These are phyloP conservation scores for Rhysida immarginata DNA, from an alignment of 1,140 invertebrate genomes.

Conservation along the genomic window DNA sequence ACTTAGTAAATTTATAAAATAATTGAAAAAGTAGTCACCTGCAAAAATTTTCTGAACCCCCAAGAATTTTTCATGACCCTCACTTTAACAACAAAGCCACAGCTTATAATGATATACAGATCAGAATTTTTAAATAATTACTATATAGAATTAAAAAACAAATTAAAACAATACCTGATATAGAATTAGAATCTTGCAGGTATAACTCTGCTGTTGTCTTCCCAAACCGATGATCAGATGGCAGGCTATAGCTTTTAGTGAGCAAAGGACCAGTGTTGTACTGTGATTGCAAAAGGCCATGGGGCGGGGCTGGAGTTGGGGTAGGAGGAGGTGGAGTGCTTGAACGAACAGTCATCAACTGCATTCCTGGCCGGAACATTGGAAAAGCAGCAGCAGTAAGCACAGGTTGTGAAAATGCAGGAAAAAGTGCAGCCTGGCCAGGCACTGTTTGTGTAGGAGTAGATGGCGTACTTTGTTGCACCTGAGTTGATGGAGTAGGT, in stretches of 20 bases:
- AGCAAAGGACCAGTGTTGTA: not conserved
- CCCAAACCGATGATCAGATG: slow-evolving; percentile 8
- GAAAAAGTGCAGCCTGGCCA: not conserved
- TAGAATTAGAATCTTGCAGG: not conserved
- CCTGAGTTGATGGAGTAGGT: not conserved
- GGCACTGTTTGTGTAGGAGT: not conserved
- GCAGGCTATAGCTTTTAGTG: slow-evolving; percentile 8
- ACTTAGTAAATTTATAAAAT: too few species aligned
- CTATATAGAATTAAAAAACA: not conserved
- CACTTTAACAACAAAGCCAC: too few species aligned
- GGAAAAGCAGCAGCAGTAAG: not conserved
- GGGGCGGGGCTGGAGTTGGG: not conserved
- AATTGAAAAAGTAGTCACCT: too few species aligned
- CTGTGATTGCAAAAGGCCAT: slow-evolving; percentile 3
- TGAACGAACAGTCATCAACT: slow-evolving; percentile 1
- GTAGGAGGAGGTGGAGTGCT: slow-evolving; percentile 6
- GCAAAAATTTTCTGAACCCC: too few species aligned
- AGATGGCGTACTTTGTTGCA: not conserved
- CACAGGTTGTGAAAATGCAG: not conserved
- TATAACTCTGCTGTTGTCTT: not conserved
- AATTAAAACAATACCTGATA: slow-evolving; percentile 1
- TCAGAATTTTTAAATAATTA: not conserved
- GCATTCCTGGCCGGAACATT: slow-evolving; percentile 9
- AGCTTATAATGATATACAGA: too few species aligned
- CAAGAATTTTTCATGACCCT: too few species aligned